Conservation (phyloP, 2,113 vertebrate genomes). For the Ancistrus triradiatus region DNA sequence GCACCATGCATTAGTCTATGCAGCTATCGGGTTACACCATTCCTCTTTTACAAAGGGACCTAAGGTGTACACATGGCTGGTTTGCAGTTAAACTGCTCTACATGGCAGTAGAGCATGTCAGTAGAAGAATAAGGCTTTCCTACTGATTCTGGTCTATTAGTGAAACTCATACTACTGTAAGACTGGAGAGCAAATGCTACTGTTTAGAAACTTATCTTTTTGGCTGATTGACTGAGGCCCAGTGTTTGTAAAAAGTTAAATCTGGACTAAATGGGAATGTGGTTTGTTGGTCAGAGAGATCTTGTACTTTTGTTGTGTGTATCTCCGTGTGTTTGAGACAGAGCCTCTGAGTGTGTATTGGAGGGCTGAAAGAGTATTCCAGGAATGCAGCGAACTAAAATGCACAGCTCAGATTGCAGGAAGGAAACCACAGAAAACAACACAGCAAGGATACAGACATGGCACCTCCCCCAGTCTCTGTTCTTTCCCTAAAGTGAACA, state of each 20-base stretch:
- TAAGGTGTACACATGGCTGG: too few relatives aligned
- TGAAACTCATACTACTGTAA: too few relatives aligned
- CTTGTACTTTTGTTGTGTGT: background rate
- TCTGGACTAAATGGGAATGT: slow-evolving; percentile 21
- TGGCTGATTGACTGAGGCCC: background rate
- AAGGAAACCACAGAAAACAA: slow-evolving; percentile 45
- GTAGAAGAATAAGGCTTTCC: too few relatives aligned
- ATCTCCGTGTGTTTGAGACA: slow-evolving; percentile 22
- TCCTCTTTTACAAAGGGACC: slow-evolving; percentile 22
- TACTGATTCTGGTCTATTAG: too few relatives aligned
- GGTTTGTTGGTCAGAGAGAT: background rate
- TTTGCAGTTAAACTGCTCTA: too few relatives aligned
- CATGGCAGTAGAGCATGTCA: too few relatives aligned
- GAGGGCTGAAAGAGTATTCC: slow-evolving; percentile 63
- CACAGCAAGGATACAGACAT: slow-evolving; percentile 33
- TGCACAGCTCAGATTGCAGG: slow-evolving; percentile 46
- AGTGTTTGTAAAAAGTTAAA: background rate
- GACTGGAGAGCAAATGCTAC: too few relatives aligned
- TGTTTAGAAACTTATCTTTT: background rate
- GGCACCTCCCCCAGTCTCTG: slow-evolving; percentile 6
- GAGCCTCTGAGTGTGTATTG: slow-evolving; percentile 52
- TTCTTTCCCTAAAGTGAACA: slow-evolving; percentile 10
- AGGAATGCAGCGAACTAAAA: slow-evolving; percentile 59
- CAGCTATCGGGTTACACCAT: slow-evolving; percentile 36
- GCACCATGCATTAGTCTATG: slow-evolving; percentile 15